Evolutionary conservation across 2,888 invertebrate genomes (phyloP).

Genomic region (Eledona agricola): DNA sequence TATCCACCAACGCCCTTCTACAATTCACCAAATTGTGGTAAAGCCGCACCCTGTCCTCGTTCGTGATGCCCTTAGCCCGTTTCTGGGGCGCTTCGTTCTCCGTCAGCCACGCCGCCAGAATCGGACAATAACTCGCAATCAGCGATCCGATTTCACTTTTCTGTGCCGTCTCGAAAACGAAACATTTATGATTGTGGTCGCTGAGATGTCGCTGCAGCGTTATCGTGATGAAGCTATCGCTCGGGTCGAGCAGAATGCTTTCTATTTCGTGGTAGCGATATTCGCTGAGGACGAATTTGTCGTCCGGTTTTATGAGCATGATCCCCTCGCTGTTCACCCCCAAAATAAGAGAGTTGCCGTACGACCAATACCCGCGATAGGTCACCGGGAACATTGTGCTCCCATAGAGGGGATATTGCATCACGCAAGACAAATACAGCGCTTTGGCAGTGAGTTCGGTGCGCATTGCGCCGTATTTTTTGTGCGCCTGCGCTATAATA

Average conservation of each 20-base stretch:
- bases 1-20: slow-evolving; percentile 82
- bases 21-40: slow-evolving; percentile 89
- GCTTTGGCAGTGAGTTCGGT: slow-evolving; percentile 92
- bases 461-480: slow-evolving; percentile 91
- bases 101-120: slow-evolving; percentile 82
- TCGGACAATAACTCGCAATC: slow-evolving; percentile 90
- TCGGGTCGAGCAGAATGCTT: slow-evolving; percentile 88
- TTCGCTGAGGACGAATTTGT: slow-evolving; percentile 90
- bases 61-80: slow-evolving; percentile 75
- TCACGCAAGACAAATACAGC: slow-evolving; percentile 91
- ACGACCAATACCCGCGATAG: slow-evolving; percentile 94
- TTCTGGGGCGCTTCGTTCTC: slow-evolving; percentile 75
- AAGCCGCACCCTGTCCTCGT: slow-evolving; percentile 86
- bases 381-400: slow-evolving; percentile 74
- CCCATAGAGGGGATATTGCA: slow-evolving; percentile 88
- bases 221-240: slow-evolving; percentile 91
- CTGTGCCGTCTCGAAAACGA: slow-evolving; percentile 90
- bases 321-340: slow-evolving; percentile 93
- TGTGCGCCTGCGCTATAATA: slow-evolving; percentile 86
- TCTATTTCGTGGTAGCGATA: slow-evolving; percentile 92
- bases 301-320: slow-evolving; percentile 88
- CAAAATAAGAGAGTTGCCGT: slow-evolving; percentile 77
- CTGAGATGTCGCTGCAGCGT: slow-evolving; percentile 79
- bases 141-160: slow-evolving; percentile 92
- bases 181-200: slow-evolving; percentile 80